Evolutionary conservation across 2,797 vertebrate genomes (phyloP), one percentile per base, ranked within the genome.

Genomic region (Corythornis leucogaster): DNA sequence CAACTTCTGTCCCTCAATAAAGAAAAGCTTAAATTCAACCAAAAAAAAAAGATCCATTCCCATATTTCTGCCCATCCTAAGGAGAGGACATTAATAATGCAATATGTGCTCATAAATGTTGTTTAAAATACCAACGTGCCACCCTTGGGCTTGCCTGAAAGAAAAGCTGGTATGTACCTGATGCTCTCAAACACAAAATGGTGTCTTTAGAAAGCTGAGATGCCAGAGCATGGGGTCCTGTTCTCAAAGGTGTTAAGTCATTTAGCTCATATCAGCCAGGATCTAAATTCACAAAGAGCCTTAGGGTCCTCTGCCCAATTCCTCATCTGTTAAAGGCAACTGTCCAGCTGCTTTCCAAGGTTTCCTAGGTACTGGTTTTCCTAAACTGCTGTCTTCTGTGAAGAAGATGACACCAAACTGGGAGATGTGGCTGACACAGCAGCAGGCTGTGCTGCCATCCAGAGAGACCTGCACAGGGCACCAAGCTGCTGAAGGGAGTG

Each of bases 121-220:
- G 22, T 19, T 84, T 80, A n/a, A 20, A 45, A 18, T 35, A 40
- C 15, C 16, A 8, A 40, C 24, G 9, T 57, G 51, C 11, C 12
- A 12, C 42, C n/a, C 69, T 66, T 33, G 62, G 38, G 43, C 21
- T 84, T 0, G 0, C n/a, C 28, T 54, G 42, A n/a, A 24, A 8
- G 15, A 57, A 80, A 67, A 87, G 7, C 62, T 87, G 26, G 38
- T 45, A 18, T 1, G 1, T 43, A 13, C 43, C 7, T 54, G 61
- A 19, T 15, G 31, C 19, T 84, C 70, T 67, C 57, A 45, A 25
- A 26, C 38, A 22, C 25, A 21, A 58, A 30, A 10, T 13, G 17
- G 3, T 58, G 8, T n/a, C 33, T 22, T n/a, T 45, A 48, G 57
- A 84, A 50, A 35, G 3, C 31, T 48, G 61, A 57, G 13, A n/a